Evolutionary conservation across 2,113 vertebrate species (phyloP), one percentile per base, ranked within the genome.

Genomic region (Greenwoodochromis staneri): DNA sequence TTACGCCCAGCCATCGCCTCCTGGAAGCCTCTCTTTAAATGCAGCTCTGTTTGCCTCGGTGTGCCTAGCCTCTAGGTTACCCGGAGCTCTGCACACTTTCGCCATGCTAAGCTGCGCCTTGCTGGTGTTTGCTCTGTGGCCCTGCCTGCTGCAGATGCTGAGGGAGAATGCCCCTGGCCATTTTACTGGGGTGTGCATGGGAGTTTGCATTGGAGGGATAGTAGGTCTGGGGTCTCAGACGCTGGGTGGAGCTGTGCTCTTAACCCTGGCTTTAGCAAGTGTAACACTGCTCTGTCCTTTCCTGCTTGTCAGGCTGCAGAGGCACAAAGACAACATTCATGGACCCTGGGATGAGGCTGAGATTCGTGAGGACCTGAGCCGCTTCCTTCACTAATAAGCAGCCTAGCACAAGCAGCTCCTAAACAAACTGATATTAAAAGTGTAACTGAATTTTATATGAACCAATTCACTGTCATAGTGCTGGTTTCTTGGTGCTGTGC

Each of bases 291-390:
- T 98, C 80, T 99, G 98, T 89, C 99, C 99, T 11, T 96, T 97
- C 90, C 97, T 97, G 86, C 97, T 99, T 40, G 97, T 99, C 69
- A 93, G 94, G 49, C 93, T 99, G 24, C 99, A 99, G 95, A 97
- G 97, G 84, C 97, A 98, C 91, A 99, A 99, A 91, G 98, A 99
- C 96, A 99, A 99, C 92, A 99, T 99, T 86, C 98, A 99, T 0
- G 99, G 99, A 9, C 98, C 99, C 0, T 99, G 99, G 99, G 99
- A 99, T 1, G 99, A 99, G 94, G 99, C 99, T 1, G 98, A 99
- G 93, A 99, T 99, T 93, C 97, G 97, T 9, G 99, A 99, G 91
- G 99, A 99, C 86, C 96, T 99, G 38, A 97, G 97, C 80, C 96
- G 91, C 87, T 98, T 99, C 91, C 96, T 98, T 51, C 90, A 87